Evolutionary conservation across 2,113 vertebrate species (phyloP), one percentile per base, ranked within the genome.

Genomic region (Rhabdomys dilectus): DNA sequence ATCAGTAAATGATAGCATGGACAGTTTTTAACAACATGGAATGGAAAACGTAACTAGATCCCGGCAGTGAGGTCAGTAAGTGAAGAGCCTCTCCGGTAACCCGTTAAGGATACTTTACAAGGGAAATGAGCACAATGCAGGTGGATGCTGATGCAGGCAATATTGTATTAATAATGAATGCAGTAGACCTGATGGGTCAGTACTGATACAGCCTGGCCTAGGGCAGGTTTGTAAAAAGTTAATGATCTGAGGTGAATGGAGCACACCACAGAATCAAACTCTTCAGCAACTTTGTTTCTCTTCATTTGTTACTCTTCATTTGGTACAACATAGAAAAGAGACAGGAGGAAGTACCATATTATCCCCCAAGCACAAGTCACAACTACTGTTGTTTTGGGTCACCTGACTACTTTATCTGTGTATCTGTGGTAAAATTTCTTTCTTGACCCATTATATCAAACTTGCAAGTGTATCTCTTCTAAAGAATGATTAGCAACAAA

Each of bases 31-130:
- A 89, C 68, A 98, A 96, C 80, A 91, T 95, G 29, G 98, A 98
- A 84, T 98, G 97, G 98, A 99, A 99, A 99, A 97, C 8, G 99
- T 98, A 99, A 99, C 97, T 80, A 98, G 98, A 99, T 97, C 98
- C 99, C 97, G 88, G 89, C 96, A 97, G 68, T 97, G 93, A 98
- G 98, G 98, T 98, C 95, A 97, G 97, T 97, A 98, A 98, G 96
- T 96, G 84, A 98, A 97, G 96, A 97, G 89, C 88, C 0, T 95
- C 99, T 98, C 99, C 98, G 98, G 97, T 99, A 98, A 97, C 98
- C 97, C 95, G 92, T 98, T 98, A 98, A 99, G 97, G 96, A 97
- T 98, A 97, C 91, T 98, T 97, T 97, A 98, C 98, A 97, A 97
- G 98, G 92, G 86, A 98, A 99, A 98, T 99, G 99, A 98, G 36